Conservation (phyloP, 2,797 vertebrate species). For the Sitta carolinensis region DNA sequence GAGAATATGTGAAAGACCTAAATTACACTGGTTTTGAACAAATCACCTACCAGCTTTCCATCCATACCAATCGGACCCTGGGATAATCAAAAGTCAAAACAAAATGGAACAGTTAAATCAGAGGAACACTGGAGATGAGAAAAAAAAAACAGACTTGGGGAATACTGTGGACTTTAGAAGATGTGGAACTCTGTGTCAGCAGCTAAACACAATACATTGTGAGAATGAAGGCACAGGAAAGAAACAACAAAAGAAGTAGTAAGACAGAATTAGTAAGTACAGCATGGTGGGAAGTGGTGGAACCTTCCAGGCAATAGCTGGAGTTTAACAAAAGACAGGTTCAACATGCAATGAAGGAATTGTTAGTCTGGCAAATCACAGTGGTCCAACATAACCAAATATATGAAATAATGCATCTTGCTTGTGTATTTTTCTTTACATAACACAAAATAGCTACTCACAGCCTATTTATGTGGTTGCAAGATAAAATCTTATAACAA, state of each 20-base stretch:
- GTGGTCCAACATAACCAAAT: conserved; percentile 72
- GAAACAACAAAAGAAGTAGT: conserved; percentile 74
- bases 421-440: conserved; percentile 76
- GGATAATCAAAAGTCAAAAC: conserved; percentile 63
- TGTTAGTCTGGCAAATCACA: conserved; percentile 78
- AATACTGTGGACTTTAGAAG: background rate
- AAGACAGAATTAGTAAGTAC: conserved; percentile 74
- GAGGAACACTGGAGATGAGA: background rate
- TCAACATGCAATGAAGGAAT: conserved; percentile 73
- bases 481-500: conserved; percentile 11
- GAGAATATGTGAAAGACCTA: background rate
- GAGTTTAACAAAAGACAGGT: conserved; percentile 70
- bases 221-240: conserved; percentile 33
- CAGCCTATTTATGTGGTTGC: background rate
- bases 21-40: conserved; percentile 31
- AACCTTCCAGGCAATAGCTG: conserved; percentile 73
- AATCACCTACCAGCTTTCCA: conserved; percentile 70
- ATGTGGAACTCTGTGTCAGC: background rate
- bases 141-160: background rate
- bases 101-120: conserved; percentile 70
- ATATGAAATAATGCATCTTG: conserved; percentile 83
- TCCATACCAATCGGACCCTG: conserved; percentile 68
- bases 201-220: background rate
- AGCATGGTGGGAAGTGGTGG: conserved; percentile 66
- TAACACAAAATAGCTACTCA: conserved; percentile 62